Percentiles rank a stretch among this genome's conserved stretches.
Conservation (phyloP, 1,140 invertebrate genomes). For the Pogonognathellus flavescens region DNA sequence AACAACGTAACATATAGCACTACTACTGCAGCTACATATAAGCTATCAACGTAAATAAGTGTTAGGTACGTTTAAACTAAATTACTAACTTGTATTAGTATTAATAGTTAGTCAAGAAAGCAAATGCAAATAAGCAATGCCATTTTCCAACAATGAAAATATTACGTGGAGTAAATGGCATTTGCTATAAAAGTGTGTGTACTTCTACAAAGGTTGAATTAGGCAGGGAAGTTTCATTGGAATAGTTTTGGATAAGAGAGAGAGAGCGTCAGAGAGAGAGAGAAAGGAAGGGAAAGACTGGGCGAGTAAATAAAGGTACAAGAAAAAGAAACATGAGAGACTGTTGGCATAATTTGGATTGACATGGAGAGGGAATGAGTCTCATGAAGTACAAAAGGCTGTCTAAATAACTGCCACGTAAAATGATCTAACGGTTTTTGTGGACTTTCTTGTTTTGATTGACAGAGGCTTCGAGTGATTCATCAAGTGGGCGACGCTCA, state of each 20-base stretch:
- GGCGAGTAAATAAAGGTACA: background rate
- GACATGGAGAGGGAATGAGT: constrained; percentile 28
- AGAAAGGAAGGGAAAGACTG: background rate
- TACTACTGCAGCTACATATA: no score
- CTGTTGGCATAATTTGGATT: constrained; percentile 22
- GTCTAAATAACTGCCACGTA: constrained; percentile 33
- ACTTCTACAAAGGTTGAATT: no score
- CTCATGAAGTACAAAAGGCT: background rate
- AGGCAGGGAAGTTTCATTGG: no score
- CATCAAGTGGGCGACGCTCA: constrained; percentile 51
- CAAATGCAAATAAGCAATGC: no score
- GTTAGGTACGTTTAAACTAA: no score
- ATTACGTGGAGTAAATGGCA: no score
- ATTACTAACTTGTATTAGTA: no score
- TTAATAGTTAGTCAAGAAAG: no score
- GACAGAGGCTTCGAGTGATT: constrained; percentile 60
- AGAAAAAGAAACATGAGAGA: background rate
- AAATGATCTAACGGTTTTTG: constrained; percentile 44
- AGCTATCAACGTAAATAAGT: no score
- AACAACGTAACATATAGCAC: no score
- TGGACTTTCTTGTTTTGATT: constrained; percentile 52
- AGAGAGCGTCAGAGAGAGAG: background rate
- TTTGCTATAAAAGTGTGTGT: background rate
- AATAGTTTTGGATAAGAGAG: no score
- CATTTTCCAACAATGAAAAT: no score